These are phyloP conservation scores for Albula goreensis DNA, from an alignment of 2,113 vertebrate genomes.

Conservation along the genomic window DNA sequence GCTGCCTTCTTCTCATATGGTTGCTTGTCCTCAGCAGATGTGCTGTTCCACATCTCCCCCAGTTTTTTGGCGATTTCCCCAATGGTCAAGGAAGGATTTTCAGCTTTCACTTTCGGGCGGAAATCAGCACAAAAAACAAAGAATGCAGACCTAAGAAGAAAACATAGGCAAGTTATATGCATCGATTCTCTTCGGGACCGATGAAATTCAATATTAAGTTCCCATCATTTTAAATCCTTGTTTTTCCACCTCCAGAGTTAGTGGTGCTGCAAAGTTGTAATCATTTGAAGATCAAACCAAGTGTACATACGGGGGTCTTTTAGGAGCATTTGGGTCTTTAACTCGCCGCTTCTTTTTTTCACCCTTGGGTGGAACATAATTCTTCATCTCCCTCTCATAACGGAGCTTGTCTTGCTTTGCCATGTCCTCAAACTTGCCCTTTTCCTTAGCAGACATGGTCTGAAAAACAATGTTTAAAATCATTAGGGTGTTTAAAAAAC, in stretches of 20 bases:
- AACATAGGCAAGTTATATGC: neutral
- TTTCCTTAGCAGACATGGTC: conserved; percentile 96
- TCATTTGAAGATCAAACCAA: neutral
- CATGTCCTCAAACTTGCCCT: conserved; percentile 95
- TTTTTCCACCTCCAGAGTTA: neutral
- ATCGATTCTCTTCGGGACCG: no score
- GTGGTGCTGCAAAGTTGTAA: neutral
- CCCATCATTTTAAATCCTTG: no score
- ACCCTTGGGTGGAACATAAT: conserved; percentile 88
- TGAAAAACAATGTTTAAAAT: conserved; percentile 38
- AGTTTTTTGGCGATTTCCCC: conserved; percentile 94
- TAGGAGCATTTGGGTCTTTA: conserved; percentile 97
- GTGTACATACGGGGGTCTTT: conserved; percentile 91
- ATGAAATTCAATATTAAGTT: no score
- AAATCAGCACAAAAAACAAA: conserved; percentile 96
- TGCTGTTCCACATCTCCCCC: conserved; percentile 96
- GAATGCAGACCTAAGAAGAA: conserved; percentile 84
- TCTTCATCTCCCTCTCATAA: conserved; percentile 96
- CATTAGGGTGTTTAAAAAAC: no score
- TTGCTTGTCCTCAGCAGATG: conserved; percentile 84
- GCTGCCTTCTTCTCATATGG: conserved; percentile 94
- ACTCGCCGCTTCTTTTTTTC: conserved; percentile 91
- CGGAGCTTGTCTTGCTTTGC: conserved; percentile 91
- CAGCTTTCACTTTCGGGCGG: conserved; percentile 91
- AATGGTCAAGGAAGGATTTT: conserved; percentile 84